phyloP scores from a whole-genome alignment of 2,888 invertebrate genomes.

The Cosmorhoe ocellata region DNA sequence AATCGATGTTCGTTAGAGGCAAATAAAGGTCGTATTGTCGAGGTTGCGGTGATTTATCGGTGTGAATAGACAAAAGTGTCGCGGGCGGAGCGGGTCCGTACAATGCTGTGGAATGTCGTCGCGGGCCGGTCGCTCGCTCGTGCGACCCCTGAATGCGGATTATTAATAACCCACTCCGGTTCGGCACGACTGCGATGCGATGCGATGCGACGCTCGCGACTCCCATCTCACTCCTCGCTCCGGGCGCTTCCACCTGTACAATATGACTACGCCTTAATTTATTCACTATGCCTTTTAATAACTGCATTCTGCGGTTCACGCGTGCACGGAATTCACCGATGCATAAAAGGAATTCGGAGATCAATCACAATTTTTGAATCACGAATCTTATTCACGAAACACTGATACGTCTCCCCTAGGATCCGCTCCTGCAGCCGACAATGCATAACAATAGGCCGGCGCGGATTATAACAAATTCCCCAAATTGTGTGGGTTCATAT shows the following conservation, averaged over 20 bases:
- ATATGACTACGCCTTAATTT: slow-evolving; percentile 59
- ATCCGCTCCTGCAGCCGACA: slow-evolving; percentile 52
- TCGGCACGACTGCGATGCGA: slow-evolving; percentile 49
- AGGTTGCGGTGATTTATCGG: slow-evolving; percentile 76
- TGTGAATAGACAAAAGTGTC: slow-evolving; percentile 81
- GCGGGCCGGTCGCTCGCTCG: slow-evolving; percentile 72
- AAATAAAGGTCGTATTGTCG: slow-evolving; percentile 74
- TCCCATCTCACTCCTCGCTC: slow-evolving; percentile 64
- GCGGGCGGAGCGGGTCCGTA: slow-evolving; percentile 73
- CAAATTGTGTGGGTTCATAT: slow-evolving; percentile 80
- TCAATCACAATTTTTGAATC: slow-evolving; percentile 53
- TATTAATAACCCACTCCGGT: slow-evolving; percentile 78
- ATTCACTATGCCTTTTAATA: slow-evolving; percentile 64
- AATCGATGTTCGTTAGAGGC: slow-evolving; percentile 79
- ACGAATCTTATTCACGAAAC: slow-evolving; percentile 58
- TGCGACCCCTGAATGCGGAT: slow-evolving; percentile 78
- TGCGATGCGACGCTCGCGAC: slow-evolving; percentile 45
- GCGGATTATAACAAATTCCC: slow-evolving; percentile 80
- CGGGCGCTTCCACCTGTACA: slow-evolving; percentile 71
- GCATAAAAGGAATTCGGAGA: slow-evolving; percentile 50
- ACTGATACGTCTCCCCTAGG: slow-evolving; percentile 55
- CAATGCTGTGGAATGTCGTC: slow-evolving; percentile 80
- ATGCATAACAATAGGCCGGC: slow-evolving; percentile 70
- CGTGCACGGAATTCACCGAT: slow-evolving; percentile 25
- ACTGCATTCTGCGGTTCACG: slow-evolving; percentile 47